Percentiles rank a stretch among this genome's conserved stretches.
Evolutionary conservation across 2,113 vertebrate species (phyloP).

Genomic region (Himantopus leucocephalus): DNA sequence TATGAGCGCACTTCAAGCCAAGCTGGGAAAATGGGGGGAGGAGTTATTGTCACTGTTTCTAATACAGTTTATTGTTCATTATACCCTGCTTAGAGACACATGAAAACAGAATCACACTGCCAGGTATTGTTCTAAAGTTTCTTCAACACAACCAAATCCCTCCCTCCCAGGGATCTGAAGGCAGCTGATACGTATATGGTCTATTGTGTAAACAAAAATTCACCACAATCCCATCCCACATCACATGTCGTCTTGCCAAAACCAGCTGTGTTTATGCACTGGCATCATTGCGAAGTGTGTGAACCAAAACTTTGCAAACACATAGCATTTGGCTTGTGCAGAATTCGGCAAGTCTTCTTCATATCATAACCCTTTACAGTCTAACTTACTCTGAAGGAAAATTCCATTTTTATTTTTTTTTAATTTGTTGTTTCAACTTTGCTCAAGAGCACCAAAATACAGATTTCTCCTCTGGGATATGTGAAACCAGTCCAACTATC

Average conservation of each 20-base stretch:
- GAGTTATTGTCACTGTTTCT: constrained; percentile 52
- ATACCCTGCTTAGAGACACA: constrained; percentile 19
- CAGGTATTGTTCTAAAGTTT: constrained; percentile 39
- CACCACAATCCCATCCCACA: neutral
- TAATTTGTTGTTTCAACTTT: neutral
- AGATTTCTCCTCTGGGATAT: neutral
- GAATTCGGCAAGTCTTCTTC: neutral
- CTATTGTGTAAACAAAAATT: neutral
- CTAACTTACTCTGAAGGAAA: neutral
- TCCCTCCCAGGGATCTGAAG: neutral
- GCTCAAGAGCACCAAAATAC: neutral
- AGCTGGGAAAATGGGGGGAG: constrained; percentile 20
- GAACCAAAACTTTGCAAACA: neutral
- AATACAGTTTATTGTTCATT: constrained; percentile 64
- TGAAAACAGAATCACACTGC: neutral
- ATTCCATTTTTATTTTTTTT: neutral
- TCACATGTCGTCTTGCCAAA: neutral
- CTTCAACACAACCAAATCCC: neutral
- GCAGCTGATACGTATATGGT: neutral
- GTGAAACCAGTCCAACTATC: neutral
- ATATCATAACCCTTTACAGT: neutral
- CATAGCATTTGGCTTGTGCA: neutral
- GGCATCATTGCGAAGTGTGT: neutral
- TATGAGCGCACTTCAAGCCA: constrained; percentile 41
- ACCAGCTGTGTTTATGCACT: constrained; percentile 56